phyloP scores from a whole-genome alignment of 2,888 invertebrate genomes.

The Epinotia demarniana region DNA sequence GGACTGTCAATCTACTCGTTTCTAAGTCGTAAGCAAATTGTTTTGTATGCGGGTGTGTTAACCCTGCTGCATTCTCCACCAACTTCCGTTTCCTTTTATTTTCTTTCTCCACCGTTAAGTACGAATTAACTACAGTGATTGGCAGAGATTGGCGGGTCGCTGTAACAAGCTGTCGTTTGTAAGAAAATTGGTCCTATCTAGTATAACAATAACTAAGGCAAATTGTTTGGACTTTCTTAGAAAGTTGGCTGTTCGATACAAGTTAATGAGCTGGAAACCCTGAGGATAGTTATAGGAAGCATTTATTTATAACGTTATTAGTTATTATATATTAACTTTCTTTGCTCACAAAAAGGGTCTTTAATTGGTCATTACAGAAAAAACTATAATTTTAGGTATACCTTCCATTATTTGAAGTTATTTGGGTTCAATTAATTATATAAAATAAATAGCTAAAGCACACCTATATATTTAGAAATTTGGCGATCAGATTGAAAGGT shows the following conservation, averaged over 20 bases:
- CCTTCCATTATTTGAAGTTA: too few relatives aligned
- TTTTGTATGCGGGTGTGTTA: not conserved
- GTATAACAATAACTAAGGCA: slow-evolving; percentile 28
- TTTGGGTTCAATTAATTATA: too few relatives aligned
- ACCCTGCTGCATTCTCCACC: not conserved
- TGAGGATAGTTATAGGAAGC: slow-evolving; percentile 15
- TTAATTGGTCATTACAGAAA: too few relatives aligned
- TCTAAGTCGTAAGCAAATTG: not conserved
- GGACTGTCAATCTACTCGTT: not conserved
- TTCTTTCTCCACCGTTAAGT: slow-evolving; percentile 12
- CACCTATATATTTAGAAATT: too few relatives aligned
- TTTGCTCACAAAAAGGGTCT: too few relatives aligned
- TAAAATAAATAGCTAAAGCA: too few relatives aligned
- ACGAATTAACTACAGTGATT: slow-evolving; percentile 29
- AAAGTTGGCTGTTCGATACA: slow-evolving; percentile 25
- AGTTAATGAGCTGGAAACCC: slow-evolving; percentile 38
- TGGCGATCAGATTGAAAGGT: too few relatives aligned
- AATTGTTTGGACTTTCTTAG: slow-evolving; percentile 41
- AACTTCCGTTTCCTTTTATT: slow-evolving; percentile 33
- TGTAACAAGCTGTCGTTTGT: slow-evolving; percentile 39
- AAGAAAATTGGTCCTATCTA: slow-evolving; percentile 38
- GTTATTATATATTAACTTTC: not conserved
- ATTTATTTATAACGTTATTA: not conserved
- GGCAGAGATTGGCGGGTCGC: slow-evolving; percentile 33
- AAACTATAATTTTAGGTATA: too few relatives aligned